Percentiles rank a stretch among this genome's conserved stretches.
Conservation (phyloP, 92 coral and sea anemone species). For the Paragorgia papillata region DNA sequence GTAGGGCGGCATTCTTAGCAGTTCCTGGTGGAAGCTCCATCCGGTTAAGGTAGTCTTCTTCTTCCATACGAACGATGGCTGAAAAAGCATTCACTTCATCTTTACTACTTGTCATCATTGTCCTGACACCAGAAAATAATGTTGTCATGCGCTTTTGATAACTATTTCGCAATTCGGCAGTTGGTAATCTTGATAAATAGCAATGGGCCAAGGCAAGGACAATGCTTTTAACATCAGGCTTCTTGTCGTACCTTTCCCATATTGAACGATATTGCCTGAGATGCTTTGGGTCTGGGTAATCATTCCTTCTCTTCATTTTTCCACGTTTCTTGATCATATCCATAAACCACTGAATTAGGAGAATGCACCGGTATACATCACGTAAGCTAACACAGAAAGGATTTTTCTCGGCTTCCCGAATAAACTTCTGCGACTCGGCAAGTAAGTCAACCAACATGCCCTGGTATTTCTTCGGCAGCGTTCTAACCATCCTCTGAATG, state of each 20-base stretch:
- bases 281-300: background rate
- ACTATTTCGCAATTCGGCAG: constrained; percentile 42
- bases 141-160: constrained; percentile 28
- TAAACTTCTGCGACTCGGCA: constrained; percentile 62
- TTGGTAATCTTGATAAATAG: constrained; percentile 70
- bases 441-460: constrained; percentile 60
- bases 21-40: constrained; percentile 98
- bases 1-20: constrained; percentile 94
- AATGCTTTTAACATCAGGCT: constrained; percentile 27
- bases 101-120: background rate
- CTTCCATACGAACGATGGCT: constrained; percentile 52
- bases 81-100: constrained; percentile 29
- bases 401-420: constrained; percentile 60
- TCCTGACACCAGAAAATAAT: constrained; percentile 11
- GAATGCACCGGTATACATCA: constrained; percentile 81
- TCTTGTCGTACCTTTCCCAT: background rate
- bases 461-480: constrained; percentile 27
- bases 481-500: constrained; percentile 72
- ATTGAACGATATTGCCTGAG: background rate
- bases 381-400: constrained; percentile 80
- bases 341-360: constrained; percentile 72
- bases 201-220: constrained; percentile 80
- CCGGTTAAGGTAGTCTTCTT: constrained; percentile 66
- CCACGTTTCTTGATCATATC: constrained; percentile 48
- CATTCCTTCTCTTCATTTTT: background rate